phyloP scores from a whole-genome alignment of 2,113 vertebrate genomes.

The Psephotus haematonotus region DNA sequence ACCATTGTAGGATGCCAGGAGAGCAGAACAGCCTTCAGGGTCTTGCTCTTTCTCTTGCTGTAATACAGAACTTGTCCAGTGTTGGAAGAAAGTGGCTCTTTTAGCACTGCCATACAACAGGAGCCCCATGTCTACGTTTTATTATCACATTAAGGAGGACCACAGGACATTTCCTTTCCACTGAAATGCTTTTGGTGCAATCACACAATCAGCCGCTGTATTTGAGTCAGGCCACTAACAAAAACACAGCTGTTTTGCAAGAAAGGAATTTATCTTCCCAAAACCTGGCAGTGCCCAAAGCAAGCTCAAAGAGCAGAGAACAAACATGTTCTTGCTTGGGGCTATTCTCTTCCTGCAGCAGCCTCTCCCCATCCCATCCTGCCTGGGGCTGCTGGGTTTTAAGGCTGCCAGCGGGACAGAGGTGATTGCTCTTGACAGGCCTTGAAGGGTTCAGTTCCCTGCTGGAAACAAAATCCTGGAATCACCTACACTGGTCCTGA shows the following conservation, averaged over 20 bases:
- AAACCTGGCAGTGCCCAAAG: background rate
- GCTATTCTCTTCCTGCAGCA: background rate
- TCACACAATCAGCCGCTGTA: fast-evolving
- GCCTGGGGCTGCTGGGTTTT: background rate
- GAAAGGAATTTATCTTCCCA: background rate
- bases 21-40: background rate
- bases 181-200: background rate
- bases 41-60: background rate
- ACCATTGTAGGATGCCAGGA: background rate
- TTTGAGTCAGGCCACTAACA: background rate
- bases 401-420: background rate
- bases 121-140: background rate
- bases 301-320: background rate
- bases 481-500: background rate
- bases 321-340: background rate
- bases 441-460: background rate
- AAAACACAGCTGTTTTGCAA: background rate
- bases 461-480: background rate
- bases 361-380: background rate
- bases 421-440: background rate
- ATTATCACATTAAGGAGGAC: background rate
- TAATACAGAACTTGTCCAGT: background rate
- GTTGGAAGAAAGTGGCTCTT: background rate
- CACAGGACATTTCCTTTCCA: background rate
- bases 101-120: background rate